Base-by-base conservation (phyloP, 2,888 invertebrate genomes). In the Automeris io region DNA sequence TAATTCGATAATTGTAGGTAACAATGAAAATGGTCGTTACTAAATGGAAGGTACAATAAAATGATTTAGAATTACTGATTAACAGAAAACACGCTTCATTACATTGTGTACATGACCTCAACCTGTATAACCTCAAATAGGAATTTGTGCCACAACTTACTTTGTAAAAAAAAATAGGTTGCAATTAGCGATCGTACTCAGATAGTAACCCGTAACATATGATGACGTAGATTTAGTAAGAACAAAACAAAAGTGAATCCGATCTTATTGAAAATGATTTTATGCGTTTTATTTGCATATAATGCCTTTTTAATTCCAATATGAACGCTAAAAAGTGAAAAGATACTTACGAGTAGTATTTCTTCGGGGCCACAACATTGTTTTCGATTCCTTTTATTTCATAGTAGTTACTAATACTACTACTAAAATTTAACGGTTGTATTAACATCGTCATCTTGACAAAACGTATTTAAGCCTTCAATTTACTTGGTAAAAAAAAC, bases 401-500 rank as follows among this genome's bases (percentile, higher is more conserved):
- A 61, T 71, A 76, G 63, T 74, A 81, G 67, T 70, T 82, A 85
- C 75, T 87, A 85, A 77, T 79, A 82, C 77, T 86, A 86, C 81
- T 87, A 82, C 82, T 86, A 83, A 85, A 87, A 70, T 73, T 78
- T 79, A 87, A 85, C 62, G 85, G 85, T 70, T 82, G 82, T 71
- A 87, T 70, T 66, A 87, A 75, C 81, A 86, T 86, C 68, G 85
- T 86, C 87, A 87, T 87, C 72, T 67, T 86, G 81, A 55, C 42
- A 54, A 83, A 61, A 64, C 83, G 83, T 85, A 83, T 39, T 86
- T 83, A 70, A 73, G 85, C 83, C 82, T 77, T 80, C 67, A 51
- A 60, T 47, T 47, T 69, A 77, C 81, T 73, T 70, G 43, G 50
- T 55, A 54, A 46, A 59, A 70, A 80, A 77, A 72, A 66, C 61